Evolutionary conservation across 1,140 invertebrate genomes (phyloP), one percentile per base, ranked within the genome.

Genomic region (Galleria mellonella): DNA sequence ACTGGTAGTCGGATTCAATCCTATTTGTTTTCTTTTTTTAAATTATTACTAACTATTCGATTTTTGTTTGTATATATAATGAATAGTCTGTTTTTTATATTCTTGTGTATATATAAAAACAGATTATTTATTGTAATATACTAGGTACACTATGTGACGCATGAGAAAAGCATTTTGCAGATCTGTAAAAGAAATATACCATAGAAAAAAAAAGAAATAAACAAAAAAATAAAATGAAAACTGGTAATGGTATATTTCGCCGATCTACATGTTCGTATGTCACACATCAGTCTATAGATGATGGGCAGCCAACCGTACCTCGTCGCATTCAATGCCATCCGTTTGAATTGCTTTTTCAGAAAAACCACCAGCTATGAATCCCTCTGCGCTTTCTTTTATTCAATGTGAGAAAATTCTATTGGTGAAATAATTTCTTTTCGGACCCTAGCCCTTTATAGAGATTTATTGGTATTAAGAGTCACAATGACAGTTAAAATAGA

Each of bases 361-460:
- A 62, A 70, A 73, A 62, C 63, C 71, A 67, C 63, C 65, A 57
- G 52, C 54, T 62, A 62, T 67, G 62, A 64, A 69, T 63, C 59
- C 71, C 55, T 59, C 51, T 47, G 60, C 55, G 53, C 55, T 54
- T 62, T 62, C 57, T 54, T 63, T 65, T 41, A 49, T 51, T 59
- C 49, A 46, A 56, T 56, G 62, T 56, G 63, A 63, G 58, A 63
- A 71, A 72, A 72, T 72, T 72, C 70, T 70, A 76, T 71, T 63
- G 63, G 49, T 42, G 57, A 73, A 65, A 70, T 73, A 65, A 73
- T 74, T 69, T 55, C 48, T 52, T 50, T 61, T 63, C 54, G 54
- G 47, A 43, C 28, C 40, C 32, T 50, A n/a, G n/a, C 44, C 54
- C 55, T 66, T 70, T 68, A 32, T 35, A 14, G 14, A 37, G 14